A percentile compares a stretch with the other conserved stretches of the same genome.
Evolutionary conservation across 2,888 invertebrate species (phyloP).

Genomic region (Rutpela maculata): DNA sequence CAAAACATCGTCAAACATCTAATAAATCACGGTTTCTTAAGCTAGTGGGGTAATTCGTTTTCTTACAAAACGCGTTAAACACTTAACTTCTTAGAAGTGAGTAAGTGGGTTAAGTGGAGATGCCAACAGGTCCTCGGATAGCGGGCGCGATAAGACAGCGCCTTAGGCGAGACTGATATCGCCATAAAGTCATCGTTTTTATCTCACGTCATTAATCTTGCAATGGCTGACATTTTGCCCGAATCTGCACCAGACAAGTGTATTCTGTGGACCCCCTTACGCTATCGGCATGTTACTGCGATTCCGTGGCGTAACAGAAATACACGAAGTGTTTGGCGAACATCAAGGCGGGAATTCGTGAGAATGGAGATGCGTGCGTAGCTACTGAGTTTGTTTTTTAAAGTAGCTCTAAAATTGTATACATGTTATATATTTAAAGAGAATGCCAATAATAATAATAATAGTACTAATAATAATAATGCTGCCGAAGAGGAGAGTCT

Average conservation of each 20-base stretch:
- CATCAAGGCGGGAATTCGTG: neutral
- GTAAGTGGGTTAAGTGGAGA: conserved; percentile 64
- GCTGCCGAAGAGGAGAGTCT: no score
- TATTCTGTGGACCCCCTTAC: conserved; percentile 47
- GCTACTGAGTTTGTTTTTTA: neutral
- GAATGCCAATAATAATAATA: neutral
- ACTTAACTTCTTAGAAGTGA: conserved; percentile 54
- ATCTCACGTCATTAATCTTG: conserved; percentile 69
- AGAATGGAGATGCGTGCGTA: neutral
- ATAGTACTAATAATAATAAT: no score
- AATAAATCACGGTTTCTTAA: conserved; percentile 55
- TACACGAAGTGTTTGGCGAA: neutral
- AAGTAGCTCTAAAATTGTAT: neutral
- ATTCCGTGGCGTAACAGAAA: neutral
- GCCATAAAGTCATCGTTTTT: conserved; percentile 68
- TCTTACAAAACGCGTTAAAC: conserved; percentile 60
- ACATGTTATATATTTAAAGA: neutral
- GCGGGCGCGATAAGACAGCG: conserved; percentile 57
- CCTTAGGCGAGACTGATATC: conserved; percentile 62
- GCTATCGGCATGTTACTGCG: neutral
- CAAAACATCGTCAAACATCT: conserved; percentile 58
- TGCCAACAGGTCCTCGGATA: conserved; percentile 67
- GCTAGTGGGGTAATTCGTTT: conserved; percentile 56
- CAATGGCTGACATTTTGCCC: conserved; percentile 59
- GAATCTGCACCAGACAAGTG: conserved; percentile 60